Percentiles rank a stretch among this genome's conserved stretches.
phyloP scores from a whole-genome alignment of 92 coral and sea anemone genomes.

The Hydrozoanthus gracilis region DNA sequence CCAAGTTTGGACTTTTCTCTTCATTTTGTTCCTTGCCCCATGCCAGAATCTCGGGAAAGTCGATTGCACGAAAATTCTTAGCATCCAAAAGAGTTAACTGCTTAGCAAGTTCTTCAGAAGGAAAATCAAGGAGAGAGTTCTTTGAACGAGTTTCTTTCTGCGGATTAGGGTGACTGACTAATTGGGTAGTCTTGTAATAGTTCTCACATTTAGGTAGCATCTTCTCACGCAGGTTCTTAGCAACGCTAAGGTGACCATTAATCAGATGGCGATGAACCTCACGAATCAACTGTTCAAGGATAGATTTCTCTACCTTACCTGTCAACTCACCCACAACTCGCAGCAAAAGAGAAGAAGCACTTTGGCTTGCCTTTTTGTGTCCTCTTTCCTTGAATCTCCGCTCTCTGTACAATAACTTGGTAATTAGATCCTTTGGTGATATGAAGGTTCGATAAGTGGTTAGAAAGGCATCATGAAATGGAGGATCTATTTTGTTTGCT shows the following conservation, averaged over 20 bases:
- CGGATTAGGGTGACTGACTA: constrained; percentile 48
- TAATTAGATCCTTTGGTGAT: constrained; percentile 79
- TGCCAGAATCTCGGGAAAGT: constrained; percentile 95
- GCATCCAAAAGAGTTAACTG: constrained; percentile 94
- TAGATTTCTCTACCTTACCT: constrained; percentile 92
- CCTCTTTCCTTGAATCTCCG: constrained; percentile 93
- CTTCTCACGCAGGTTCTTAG: constrained; percentile 85
- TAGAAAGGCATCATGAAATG: constrained; percentile 95
- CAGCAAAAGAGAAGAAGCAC: constrained; percentile 87
- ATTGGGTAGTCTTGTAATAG: constrained; percentile 80
- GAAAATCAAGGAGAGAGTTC: constrained; percentile 81
- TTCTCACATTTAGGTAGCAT: constrained; percentile 96
- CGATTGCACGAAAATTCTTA: constrained; percentile 86
- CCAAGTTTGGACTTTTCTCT: constrained; percentile 87
- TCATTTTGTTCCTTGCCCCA: constrained; percentile 99
- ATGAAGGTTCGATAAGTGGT: constrained; percentile 95
- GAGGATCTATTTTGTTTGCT: constrained; percentile 86
- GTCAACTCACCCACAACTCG: constrained; percentile 94
- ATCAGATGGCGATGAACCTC: constrained; percentile 89
- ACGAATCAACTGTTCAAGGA: constrained; percentile 91
- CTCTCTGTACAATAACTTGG: constrained; percentile 90
- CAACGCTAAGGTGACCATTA: constrained; percentile 89
- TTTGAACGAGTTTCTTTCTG: constrained; percentile 44
- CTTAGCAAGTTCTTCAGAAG: constrained; percentile 87
- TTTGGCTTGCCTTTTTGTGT: constrained; percentile 96